These are phyloP conservation scores for Pararge aegeria DNA, from an alignment of 1,140 invertebrate species.

Conservation along the genomic window DNA sequence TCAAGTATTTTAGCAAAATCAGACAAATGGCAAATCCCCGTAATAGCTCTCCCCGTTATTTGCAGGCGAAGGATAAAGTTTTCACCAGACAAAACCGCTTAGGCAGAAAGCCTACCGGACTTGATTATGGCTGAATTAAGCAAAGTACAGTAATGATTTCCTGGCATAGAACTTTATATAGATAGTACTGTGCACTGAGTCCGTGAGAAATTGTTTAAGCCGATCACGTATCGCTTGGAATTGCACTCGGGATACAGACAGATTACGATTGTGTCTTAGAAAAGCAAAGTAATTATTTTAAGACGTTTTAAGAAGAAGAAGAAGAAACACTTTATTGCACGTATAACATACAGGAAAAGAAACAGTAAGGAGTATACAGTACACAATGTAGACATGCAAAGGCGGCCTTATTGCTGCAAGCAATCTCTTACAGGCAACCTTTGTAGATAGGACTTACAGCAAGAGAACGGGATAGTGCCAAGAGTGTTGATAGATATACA, in stretches of 20 bases:
- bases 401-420: no score
- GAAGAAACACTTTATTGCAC: no score
- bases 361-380: no score
- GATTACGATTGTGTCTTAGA: not conserved
- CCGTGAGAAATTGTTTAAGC: slow-evolving; percentile 32
- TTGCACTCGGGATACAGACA: slow-evolving; percentile 14
- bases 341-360: no score
- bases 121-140: slow-evolving; percentile 5
- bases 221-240: slow-evolving; percentile 32
- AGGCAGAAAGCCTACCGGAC: not conserved
- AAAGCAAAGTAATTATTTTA: not conserved
- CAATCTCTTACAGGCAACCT: no score
- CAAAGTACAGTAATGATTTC: slow-evolving; percentile 38
- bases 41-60: not conserved
- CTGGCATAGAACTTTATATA: slow-evolving; percentile 29
- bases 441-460: no score
- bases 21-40: not conserved
- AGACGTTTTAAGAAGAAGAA: no score
- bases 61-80: not conserved
- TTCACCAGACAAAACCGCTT: not conserved
- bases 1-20: not conserved
- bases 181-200: slow-evolving; percentile 25
- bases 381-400: no score
- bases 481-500: no score
- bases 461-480: no score